phyloP scores from a whole-genome alignment of 2,888 invertebrate species.

The Xanthorhoe spadicearia region DNA sequence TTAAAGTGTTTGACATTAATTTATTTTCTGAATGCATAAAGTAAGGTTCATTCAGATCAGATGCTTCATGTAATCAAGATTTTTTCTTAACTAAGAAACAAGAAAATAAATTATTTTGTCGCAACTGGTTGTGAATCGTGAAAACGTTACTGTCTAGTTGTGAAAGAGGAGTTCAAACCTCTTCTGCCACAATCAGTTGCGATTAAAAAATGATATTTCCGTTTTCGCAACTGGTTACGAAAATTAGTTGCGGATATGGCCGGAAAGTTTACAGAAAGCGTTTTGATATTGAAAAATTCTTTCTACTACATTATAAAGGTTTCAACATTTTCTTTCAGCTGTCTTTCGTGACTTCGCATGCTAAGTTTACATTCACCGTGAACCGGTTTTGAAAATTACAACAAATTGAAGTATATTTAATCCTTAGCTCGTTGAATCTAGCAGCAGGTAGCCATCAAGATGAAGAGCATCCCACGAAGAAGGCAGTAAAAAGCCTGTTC shows the following conservation, averaged over 20 bases:
- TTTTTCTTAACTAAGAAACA: no score
- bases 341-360: not conserved
- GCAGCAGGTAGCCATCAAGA: slow-evolving; percentile 32
- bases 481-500: slow-evolving; percentile 37
- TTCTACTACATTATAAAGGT: not conserved
- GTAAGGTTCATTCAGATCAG: no score
- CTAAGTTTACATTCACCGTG: not conserved
- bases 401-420: slow-evolving; percentile 31
- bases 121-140: not conserved
- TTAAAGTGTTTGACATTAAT: no score
- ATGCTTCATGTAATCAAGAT: no score
- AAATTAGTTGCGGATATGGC: no score
- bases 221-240: no score
- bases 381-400: slow-evolving; percentile 23
- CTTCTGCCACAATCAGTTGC: not conserved
- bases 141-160: slow-evolving; percentile 1
- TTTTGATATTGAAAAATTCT: no score
- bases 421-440: slow-evolving; percentile 25
- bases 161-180: slow-evolving; percentile 7
- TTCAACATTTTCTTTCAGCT: not conserved
- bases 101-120: not conserved
- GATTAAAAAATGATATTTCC: no score
- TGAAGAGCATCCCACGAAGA: slow-evolving; percentile 38
- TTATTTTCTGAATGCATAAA: no score
- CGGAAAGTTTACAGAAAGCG: no score